Evolutionary conservation across 2,113 vertebrate species (phyloP).

Genomic region (Bolborhynchus lineola): DNA sequence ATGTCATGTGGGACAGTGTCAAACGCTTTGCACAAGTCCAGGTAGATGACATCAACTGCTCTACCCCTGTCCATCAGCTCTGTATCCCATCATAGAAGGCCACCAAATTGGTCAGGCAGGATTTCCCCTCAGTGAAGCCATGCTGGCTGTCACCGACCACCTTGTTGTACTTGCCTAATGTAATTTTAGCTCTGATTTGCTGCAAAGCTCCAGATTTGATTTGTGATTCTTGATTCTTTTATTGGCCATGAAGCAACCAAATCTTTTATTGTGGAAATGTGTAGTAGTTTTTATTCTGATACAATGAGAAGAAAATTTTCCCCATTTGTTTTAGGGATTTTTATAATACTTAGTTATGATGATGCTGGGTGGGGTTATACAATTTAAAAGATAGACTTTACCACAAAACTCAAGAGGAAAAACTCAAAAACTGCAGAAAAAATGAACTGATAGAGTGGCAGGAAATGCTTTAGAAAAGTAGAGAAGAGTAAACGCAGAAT

Average conservation of each 20-base stretch:
- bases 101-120: no score
- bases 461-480: not conserved
- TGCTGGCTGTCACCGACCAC: no score
- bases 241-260: not conserved
- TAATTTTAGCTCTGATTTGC: not conserved
- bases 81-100: no score
- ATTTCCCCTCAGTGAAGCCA: no score
- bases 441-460: not conserved
- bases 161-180: not conserved
- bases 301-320: not conserved
- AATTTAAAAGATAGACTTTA: not conserved
- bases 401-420: not conserved
- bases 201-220: not conserved
- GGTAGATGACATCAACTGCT: no score
- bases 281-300: not conserved
- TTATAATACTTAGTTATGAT: not conserved
- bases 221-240: not conserved
- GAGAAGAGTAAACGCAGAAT: not conserved
- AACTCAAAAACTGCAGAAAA: not conserved
- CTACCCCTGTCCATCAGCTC: no score
- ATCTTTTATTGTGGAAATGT: not conserved
- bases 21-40: no score
- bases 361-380: not conserved
- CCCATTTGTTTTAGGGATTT: not conserved
- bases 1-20: no score